Base-by-base conservation (phyloP, 2,888 invertebrate species). In the Yponomeuta sedellus region DNA sequence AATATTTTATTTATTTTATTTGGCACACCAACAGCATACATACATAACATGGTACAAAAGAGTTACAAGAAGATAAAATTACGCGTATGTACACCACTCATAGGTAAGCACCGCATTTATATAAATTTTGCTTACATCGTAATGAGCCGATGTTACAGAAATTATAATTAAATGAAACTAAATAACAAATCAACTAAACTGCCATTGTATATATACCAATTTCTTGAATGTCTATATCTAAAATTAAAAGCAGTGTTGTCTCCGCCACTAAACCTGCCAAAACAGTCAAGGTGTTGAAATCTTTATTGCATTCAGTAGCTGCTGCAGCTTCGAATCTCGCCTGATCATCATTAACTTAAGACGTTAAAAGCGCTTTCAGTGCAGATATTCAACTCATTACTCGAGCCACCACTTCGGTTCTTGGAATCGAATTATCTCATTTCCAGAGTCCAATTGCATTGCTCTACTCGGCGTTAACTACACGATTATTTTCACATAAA, bases 401-500 rank as follows among this genome's bases (percentile, higher is more conserved):
- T 16, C 44, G 0, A 52, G 44, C 44, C 12, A 44, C 10, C 44
- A 12, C 4, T 52, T 52, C 44, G 44, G 12, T 52, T 52, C 44
- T 52, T 16, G 44, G 10, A 52, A 52, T 52, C 16, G 16, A 12
- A 52, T 52, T 52, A 52, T 16, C 44, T 52, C 44, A 52, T 52
- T 52, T 52, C 44, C 16, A 12, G 44, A 16, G 3, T 52, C 44
- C 44, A 16, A 52, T 52, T 52, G 16, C 44, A 52, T 12, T 52
- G 16, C 44, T 12, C 44, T 52, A 16, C 44, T 12, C 16, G 44
- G 44, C 44, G 44, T 52, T 52, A 52, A 39, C 34, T 52, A 44
- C 44, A 52, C 64, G 64, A 64, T 64, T 52, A 56, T 64, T 22
- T 64, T 64, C 64, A 64, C 64, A 64, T 25, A 64, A 52, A 64